Evolutionary conservation across 2,888 invertebrate species (phyloP).

Genomic region (Cylloceria caligata): DNA sequence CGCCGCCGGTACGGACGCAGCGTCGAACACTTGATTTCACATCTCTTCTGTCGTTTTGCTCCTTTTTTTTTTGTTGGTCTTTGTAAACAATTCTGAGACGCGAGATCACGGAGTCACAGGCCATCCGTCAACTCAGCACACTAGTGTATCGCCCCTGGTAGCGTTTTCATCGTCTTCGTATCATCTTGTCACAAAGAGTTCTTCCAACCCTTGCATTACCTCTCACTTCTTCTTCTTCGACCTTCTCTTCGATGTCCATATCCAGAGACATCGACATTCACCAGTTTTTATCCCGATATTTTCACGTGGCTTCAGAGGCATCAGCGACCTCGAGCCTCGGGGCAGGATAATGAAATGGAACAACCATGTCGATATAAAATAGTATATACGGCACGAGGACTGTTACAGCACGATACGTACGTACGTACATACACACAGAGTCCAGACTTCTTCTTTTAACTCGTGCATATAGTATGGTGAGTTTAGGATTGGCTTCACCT

Average conservation of each 20-base stretch:
- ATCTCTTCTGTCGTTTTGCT: neutral
- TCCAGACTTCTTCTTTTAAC: neutral
- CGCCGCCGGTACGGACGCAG: neutral
- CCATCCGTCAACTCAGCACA: slow-evolving; percentile 38
- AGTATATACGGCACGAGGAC: neutral
- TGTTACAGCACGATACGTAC: slow-evolving; percentile 13
- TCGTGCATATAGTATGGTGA: slow-evolving; percentile 5
- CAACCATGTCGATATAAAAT: slow-evolving; percentile 35
- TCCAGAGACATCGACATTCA: slow-evolving; percentile 38
- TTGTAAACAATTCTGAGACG: neutral
- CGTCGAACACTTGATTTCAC: slow-evolving; percentile 38
- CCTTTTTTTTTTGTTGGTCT: slow-evolving; percentile 23
- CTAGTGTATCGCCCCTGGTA: slow-evolving; percentile 36
- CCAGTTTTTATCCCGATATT: slow-evolving; percentile 50
- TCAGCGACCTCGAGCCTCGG: slow-evolving; percentile 22
- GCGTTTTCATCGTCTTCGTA: slow-evolving; percentile 37
- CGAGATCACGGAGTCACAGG: slow-evolving; percentile 23
- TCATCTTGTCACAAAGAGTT: slow-evolving; percentile 30
- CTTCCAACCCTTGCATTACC: slow-evolving; percentile 3
- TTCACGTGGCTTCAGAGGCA: slow-evolving; percentile 34
- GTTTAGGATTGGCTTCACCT: too few species aligned
- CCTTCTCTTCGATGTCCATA: slow-evolving; percentile 8
- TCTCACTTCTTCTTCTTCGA: slow-evolving; percentile 11
- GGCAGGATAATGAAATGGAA: slow-evolving; percentile 48
- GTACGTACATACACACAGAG: neutral